Base-by-base conservation (phyloP, 1,140 invertebrate genomes). In the Trichonephila clavipes region DNA sequence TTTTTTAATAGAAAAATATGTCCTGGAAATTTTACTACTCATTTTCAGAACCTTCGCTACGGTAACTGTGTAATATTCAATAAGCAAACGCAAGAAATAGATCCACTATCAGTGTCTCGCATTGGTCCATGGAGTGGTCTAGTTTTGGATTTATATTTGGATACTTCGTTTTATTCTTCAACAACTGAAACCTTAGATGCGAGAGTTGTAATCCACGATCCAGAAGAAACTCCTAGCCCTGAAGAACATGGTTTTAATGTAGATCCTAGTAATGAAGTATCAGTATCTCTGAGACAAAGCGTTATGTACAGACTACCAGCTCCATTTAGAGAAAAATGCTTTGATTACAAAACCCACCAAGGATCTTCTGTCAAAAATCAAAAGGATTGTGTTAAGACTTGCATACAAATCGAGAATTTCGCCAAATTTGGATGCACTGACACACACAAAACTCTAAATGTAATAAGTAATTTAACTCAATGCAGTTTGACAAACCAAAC, bases 201-300 rank as follows among this genome's bases (percentile, higher is more conserved):
- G 1, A 93, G 95, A 58, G 95, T 96, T 12, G 85, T 95, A 7
- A 94, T 96, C 24, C 96, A 96, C 93, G 94, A 94, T 19, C 94
- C 95, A 14, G 94, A 95, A 19, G 94, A 94, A 2, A 95, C 95
- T 85, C 96, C 96, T 0, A 95, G 96, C 86, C 95, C 96, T 0
- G 96, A 96, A 92, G 95, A 96, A 59, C 95, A 95, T 44, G 96
- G 96, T 1, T 94, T 96, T 58, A 95, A 95, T 34, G 92, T 96
- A 1, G 87, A 95, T 2, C 95, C 96, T 0, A 96, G 95, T 2
- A 92, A 88, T n/a, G 94, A 95, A n/a, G 95, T 95, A 7, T 95
- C 95, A 16, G 94, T 96, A 21, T 95, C 95, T 2, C 86, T 96
- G 1, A 94, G 44, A 8, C n/a, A 64, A 21, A 85, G n/a, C 16